phyloP scores from a whole-genome alignment of 2,113 vertebrate species.

The Bucco capensis region DNA sequence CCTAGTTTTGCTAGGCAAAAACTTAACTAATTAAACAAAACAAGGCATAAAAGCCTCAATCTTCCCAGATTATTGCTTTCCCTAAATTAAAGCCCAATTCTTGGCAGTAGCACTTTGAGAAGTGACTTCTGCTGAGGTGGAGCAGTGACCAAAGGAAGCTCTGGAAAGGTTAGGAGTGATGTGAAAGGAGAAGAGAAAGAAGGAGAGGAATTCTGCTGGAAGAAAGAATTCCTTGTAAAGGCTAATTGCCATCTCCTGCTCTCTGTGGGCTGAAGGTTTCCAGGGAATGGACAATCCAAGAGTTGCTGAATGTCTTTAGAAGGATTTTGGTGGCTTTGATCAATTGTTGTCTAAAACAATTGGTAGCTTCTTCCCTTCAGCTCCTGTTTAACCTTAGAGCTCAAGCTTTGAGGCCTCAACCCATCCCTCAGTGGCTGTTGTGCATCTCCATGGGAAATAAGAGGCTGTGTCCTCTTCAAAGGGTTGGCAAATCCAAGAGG shows the following conservation, averaged over 20 bases:
- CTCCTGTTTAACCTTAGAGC: background rate
- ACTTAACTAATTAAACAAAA: no score
- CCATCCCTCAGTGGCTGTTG: background rate
- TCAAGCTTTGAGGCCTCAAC: background rate
- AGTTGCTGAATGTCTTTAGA: background rate
- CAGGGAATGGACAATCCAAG: slow-evolving; percentile 11
- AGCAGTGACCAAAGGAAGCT: background rate
- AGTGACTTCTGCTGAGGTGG: background rate
- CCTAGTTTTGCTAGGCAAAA: no score
- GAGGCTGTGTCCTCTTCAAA: background rate
- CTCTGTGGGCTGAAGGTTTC: background rate
- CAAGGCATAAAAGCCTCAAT: no score
- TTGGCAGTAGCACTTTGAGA: background rate
- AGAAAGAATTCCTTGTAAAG: background rate
- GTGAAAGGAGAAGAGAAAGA: background rate
- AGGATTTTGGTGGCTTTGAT: slow-evolving; percentile 46
- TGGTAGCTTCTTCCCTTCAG: background rate
- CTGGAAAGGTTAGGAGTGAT: background rate
- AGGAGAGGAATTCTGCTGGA: background rate
- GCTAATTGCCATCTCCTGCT: background rate
- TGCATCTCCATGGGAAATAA: background rate
- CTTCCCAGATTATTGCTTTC: no score
- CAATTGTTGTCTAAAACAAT: slow-evolving; percentile 2
- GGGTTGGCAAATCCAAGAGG: background rate
- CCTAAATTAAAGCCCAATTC: background rate